These are phyloP conservation scores for Oriolus oriolus DNA, from an alignment of 2,113 vertebrate genomes.

Conservation along the genomic window DNA sequence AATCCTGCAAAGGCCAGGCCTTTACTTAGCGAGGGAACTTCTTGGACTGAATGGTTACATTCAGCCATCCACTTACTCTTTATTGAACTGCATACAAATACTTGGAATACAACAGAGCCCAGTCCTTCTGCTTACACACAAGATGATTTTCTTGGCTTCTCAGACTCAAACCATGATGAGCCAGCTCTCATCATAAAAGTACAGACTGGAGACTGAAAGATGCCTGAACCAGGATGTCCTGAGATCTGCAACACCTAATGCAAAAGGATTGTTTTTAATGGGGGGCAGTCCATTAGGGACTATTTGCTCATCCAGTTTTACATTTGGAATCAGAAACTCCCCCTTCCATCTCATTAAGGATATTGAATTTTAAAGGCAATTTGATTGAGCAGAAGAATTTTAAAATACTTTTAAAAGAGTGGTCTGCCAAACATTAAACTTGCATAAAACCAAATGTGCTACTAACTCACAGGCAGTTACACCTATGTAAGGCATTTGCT, in stretches of 20 bases:
- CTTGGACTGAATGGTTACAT: not conserved
- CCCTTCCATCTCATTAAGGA: not conserved
- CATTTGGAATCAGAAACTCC: not conserved
- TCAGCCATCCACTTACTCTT: not conserved
- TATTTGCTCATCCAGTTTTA: not conserved
- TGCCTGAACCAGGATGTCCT: not conserved
- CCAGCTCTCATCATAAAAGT: not conserved
- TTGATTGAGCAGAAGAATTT: not conserved
- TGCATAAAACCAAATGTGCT: not conserved
- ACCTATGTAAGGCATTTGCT: not conserved
- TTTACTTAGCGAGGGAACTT: not conserved
- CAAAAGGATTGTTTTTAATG: not conserved
- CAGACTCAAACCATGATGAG: not conserved
- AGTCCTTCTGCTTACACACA: conserved; percentile 4
- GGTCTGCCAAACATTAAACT: not conserved
- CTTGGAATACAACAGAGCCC: not conserved
- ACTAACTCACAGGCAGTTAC: not conserved
- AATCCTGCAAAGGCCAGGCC: not conserved
- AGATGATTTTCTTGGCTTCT: conserved; percentile 49
- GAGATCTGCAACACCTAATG: not conserved
- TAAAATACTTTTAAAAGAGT: not conserved
- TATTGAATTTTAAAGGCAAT: not conserved
- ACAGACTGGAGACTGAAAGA: not conserved
- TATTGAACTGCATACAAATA: not conserved
- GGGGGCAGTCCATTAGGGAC: not conserved